Percentiles rank a stretch among this genome's conserved stretches.
Evolutionary conservation across 2,113 vertebrate species (phyloP).

Genomic region (Grantiella picta): DNA sequence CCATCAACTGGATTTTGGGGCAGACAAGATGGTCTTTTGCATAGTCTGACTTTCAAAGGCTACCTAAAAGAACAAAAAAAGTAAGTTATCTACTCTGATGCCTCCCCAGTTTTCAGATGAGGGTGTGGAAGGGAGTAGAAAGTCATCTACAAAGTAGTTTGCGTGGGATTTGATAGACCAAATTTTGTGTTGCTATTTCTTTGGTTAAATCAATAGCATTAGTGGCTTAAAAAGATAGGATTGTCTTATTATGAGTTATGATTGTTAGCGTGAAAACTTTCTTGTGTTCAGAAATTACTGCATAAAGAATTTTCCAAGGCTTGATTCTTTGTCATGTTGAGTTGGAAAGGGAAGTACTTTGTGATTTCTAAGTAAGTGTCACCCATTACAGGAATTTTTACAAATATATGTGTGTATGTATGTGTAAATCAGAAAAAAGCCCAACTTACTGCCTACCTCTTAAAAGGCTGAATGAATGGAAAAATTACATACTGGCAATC

Average conservation of each 20-base stretch:
- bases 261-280: not conserved
- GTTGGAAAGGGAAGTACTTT: not conserved
- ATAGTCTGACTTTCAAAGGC: not conserved
- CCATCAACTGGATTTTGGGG: not conserved
- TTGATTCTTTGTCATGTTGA: not conserved
- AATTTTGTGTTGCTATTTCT: not conserved
- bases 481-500: not conserved
- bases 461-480: not conserved
- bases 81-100: not conserved
- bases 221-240: not conserved
- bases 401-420: accelerated
- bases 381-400: not conserved
- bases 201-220: not conserved
- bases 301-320: not conserved
- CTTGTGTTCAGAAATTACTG: not conserved
- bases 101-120: not conserved
- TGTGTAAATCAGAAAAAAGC: not conserved
- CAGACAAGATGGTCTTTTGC: not conserved
- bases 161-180: not conserved
- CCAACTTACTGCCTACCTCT: not conserved
- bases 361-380: not conserved
- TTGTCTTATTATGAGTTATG: not conserved
- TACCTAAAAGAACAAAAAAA: not conserved
- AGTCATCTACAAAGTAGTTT: not conserved
- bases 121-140: not conserved